Evolutionary conservation across 2,797 vertebrate species (phyloP), one percentile per base, ranked within the genome.

Genomic region (Chromis chromis): DNA sequence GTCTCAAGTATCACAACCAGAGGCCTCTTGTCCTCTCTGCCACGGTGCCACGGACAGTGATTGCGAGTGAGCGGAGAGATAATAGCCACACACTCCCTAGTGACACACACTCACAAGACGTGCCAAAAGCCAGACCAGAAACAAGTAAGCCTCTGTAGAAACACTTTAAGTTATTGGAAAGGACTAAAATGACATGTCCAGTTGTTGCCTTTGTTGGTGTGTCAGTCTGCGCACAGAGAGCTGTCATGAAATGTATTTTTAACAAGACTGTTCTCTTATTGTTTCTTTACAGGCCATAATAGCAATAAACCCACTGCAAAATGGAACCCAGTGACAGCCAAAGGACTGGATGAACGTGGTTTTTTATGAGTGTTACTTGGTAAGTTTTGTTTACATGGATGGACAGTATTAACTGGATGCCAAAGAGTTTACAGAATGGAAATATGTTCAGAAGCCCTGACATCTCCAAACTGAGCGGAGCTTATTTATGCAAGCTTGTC

Each of bases 1-100:
- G 98, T 83, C 84, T 97, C 63, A 99, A 98, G 88, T 99, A 99
- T 82, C 97, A 98, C 90, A 96, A 97, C 89, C 97, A 97, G 93
- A 96, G 96, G 89, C 96, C 97, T 65, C 96, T 95, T 77, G 93
- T 98, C 59, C 95, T 95, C 66, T 93, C 89, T 19, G 89, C 93
- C 80, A 87, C 91, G 11, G 92, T 91, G 83, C 93, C 94, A 24
- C 92, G 91, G 81, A 84, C 90, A 54, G 73, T 72, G n/a, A 93
- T 87, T 16, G 88, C 81, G 22, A 82, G 81, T 17, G 92, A 93
- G 19, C 84, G 91, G 78, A 91, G 82, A 62, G 88, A 95, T 19
- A 39, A 83, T 14, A 93, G 89, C 90, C 94, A 91, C 1, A 74
- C 84, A 40, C 77, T 79, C 60, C 65, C 89, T 60, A 71, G 90